Base-by-base conservation (phyloP, 53 echinoderm and acorn worm species). In the Arbacia lixula region DNA sequence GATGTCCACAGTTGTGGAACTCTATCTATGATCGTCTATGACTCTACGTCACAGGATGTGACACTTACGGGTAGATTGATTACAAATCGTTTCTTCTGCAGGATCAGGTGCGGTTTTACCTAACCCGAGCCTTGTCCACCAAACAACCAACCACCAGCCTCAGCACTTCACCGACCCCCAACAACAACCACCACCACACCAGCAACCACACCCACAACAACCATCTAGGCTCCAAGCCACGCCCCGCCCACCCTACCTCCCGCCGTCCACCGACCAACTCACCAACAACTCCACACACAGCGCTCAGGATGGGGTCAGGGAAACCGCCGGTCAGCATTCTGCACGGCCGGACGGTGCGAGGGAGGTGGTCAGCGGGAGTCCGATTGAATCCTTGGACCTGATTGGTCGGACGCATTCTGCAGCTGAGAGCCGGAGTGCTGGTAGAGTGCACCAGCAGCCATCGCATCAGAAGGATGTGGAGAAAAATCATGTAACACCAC, bases 121-220 rank as follows among this genome's bases (percentile, higher is more conserved):
- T 36, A 66, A 22, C 28, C 66, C 66, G 20, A 66, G 38, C 34
- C 12, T 66, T 16, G 36, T 66, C 28, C 66, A 37, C 14, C 66
- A 36, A 20, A 37, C 66, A 66, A 66, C 66, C 66, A 66, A 66
- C 14, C 66, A 66, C 38, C n/a, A n/a, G n/a, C n/a, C n/a, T n/a
- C n/a, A n/a, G n/a, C n/a, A n/a, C n/a, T n/a, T n/a, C n/a, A n/a
- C n/a, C n/a, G n/a, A n/a, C n/a, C 36, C 36, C 2, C 66, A 36
- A 8, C 66, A 9, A 6, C 66, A 35, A 20, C 66, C 36, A 3
- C 66, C 21, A 3, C 56, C 12, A 20, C 56, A 56, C 9, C 56
- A 66, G n/a, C 66, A 66, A 2, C 66, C 36, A n/a, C 63, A 63
- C n/a, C 63, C 31, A 33, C 66, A 66, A 24, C 66, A 66, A 37